Evolutionary conservation across 2,113 vertebrate genomes (phyloP).

Genomic region (Callionymus lyra): DNA sequence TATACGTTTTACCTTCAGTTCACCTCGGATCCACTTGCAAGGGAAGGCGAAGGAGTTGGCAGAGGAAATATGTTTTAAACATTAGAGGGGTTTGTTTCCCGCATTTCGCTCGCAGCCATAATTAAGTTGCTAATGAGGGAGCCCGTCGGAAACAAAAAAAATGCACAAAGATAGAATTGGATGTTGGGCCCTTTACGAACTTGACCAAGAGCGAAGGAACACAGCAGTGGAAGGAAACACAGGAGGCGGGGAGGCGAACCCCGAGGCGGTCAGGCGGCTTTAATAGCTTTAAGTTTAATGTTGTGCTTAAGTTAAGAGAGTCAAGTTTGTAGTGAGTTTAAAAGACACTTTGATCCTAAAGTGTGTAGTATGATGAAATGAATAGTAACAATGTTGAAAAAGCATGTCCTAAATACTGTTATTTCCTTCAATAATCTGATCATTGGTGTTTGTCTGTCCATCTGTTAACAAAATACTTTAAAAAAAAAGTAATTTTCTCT

Average conservation of each 20-base stretch:
- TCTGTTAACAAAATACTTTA: no score
- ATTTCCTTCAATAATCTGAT: no score
- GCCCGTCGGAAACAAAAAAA: conserved; percentile 54
- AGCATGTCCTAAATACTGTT: no score
- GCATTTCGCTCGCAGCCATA: conserved; percentile 59
- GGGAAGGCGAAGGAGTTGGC: conserved; percentile 2
- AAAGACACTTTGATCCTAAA: no score
- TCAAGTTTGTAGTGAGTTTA: no score
- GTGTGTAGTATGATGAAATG: no score
- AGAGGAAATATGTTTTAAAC: conserved; percentile 55
- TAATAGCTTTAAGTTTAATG: no score
- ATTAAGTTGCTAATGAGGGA: conserved; percentile 68
- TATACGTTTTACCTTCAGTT: conserved; percentile 36
- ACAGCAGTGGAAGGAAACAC: conserved; percentile 16
- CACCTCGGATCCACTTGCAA: conserved; percentile 29
- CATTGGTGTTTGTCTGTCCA: no score
- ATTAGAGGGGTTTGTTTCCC: conserved; percentile 52
- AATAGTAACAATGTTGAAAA: no score
- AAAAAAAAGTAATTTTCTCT: no score
- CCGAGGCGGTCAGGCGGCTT: conserved; percentile 6
- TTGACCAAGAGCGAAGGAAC: conserved; percentile 22
- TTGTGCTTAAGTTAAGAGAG: no score
- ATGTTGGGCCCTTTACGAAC: conserved; percentile 41
- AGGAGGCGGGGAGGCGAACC: conserved; percentile 21
- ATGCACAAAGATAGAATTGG: conserved; percentile 46